Evolutionary conservation across 2,113 vertebrate species (phyloP), one percentile per base, ranked within the genome.

Genomic region (Otis tarda): DNA sequence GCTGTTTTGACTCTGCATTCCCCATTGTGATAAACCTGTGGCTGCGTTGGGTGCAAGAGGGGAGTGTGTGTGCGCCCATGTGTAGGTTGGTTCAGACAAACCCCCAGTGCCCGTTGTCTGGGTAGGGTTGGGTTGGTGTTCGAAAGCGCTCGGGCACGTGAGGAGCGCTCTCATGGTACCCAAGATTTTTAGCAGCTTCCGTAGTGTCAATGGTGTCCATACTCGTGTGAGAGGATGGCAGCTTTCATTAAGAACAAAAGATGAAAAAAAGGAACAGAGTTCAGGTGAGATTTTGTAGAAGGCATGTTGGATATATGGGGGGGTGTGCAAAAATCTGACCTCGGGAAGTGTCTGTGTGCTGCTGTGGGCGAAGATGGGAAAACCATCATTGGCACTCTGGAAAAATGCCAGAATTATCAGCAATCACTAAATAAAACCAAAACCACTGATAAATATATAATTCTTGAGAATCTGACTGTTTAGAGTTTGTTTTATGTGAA

Each of bases 201-300:
- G 1, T 41, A 24, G 31, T 3, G 5, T 77, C 63, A 16, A 0
- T 7, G 16, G 6, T 19, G 33, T 1, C 31, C 4, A 2, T 25
- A 22, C 6, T 8, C 22, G 8, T 1, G 1, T 4, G 20, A 59
- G 55, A 45, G 68, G 41, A 41, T 30, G 64, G 37, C 52, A 35
- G 33, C 55, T 90, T 59, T 77, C n/a, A 8, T 20, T 57, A 14
- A 49, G 71, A 76, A 65, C 12, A 22, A 45, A 41, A 35, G 18
- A 4, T 49, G 41, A 2, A 23, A 18, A 53, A 45, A 31, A 18
- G 10, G 24, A 57, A 25, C 18, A 2, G 9, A 71, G 21, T 10
- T 67, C 31, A 59, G 12, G 0, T 39, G 61, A 31, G 79, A 22
- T 12, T 63, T 28, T 24, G n/a, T 49, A 60, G 59, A 85, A 56